phyloP scores from a whole-genome alignment of 2,797 vertebrate genomes.

The Chelidonichthys spinosus region DNA sequence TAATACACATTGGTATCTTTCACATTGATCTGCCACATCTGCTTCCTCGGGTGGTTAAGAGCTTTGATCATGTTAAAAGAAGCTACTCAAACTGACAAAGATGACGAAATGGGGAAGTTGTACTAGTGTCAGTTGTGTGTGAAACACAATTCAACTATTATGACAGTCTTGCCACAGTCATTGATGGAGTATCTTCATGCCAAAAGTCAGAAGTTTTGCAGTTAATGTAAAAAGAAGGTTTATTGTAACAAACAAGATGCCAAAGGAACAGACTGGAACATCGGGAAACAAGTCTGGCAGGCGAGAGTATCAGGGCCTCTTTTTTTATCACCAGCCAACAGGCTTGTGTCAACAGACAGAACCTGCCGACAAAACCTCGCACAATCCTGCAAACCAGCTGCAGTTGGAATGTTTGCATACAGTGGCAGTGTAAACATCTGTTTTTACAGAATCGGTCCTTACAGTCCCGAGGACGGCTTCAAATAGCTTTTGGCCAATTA shows the following conservation, averaged over 20 bases:
- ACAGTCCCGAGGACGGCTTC: conserved; percentile 49
- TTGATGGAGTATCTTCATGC: not conserved
- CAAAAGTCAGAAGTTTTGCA: conserved; percentile 39
- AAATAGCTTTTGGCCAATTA: conserved; percentile 51
- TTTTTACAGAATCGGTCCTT: conserved; percentile 58
- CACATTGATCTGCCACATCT: not conserved
- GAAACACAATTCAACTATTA: not conserved
- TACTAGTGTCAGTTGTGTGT: not conserved
- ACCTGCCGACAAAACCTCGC: conserved; percentile 65
- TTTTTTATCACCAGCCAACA: conserved; percentile 65
- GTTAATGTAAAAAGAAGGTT: conserved; percentile 46
- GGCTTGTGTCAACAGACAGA: conserved; percentile 71
- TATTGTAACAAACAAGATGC: conserved; percentile 65
- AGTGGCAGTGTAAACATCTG: conserved; percentile 74
- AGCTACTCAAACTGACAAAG: conserved; percentile 1
- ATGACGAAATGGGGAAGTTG: not conserved
- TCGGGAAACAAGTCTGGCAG: conserved; percentile 30
- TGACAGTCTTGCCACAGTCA: not conserved
- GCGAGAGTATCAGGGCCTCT: conserved; percentile 27
- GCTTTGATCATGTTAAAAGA: not conserved
- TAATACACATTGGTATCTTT: not conserved
- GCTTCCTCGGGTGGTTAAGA: not conserved
- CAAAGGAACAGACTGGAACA: conserved; percentile 33
- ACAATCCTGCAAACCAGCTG: conserved; percentile 86
- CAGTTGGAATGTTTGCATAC: conserved; percentile 77